A percentile compares a stretch with the other conserved stretches of the same genome.
phyloP scores from a whole-genome alignment of 2,797 vertebrate species.

The Gastrophryne carolinensis region DNA sequence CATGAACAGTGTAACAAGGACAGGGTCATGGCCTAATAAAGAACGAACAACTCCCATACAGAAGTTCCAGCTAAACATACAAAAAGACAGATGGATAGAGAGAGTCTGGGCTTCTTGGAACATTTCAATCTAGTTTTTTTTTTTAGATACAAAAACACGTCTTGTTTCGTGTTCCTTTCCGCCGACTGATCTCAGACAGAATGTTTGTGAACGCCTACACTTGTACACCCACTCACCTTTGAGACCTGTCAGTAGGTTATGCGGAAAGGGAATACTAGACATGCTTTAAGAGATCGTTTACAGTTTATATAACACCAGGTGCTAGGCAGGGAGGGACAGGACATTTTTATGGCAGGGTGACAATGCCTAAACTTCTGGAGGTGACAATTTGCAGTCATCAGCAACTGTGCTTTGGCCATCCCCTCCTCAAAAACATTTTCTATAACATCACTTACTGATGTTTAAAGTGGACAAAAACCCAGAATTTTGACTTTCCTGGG shows the following conservation, averaged over 20 bases:
- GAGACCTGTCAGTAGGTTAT: constrained; percentile 47
- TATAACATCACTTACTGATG: too few relatives aligned
- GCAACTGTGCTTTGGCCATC: too few relatives aligned
- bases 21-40: background rate
- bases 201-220: constrained; percentile 46
- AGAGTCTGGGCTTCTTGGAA: background rate
- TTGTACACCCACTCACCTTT: constrained; percentile 39
- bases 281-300: constrained; percentile 42
- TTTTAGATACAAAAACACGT: constrained; percentile 26
- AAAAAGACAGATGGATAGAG: background rate
- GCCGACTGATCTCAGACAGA: constrained; percentile 41
- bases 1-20: too few relatives aligned
- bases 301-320: constrained; percentile 45
- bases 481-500: too few relatives aligned
- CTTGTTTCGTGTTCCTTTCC: constrained; percentile 11
- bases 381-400: too few relatives aligned
- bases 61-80: background rate
- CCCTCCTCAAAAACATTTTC: too few relatives aligned
- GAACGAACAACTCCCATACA: background rate
- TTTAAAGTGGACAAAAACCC: too few relatives aligned
- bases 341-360: constrained; percentile 2
- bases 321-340: constrained; percentile 29
- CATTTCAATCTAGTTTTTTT: background rate
- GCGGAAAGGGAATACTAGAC: constrained; percentile 40
- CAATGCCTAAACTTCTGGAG: background rate